Conservation (phyloP, 1,140 invertebrate species). For the Probaryconus sp. region DNA sequence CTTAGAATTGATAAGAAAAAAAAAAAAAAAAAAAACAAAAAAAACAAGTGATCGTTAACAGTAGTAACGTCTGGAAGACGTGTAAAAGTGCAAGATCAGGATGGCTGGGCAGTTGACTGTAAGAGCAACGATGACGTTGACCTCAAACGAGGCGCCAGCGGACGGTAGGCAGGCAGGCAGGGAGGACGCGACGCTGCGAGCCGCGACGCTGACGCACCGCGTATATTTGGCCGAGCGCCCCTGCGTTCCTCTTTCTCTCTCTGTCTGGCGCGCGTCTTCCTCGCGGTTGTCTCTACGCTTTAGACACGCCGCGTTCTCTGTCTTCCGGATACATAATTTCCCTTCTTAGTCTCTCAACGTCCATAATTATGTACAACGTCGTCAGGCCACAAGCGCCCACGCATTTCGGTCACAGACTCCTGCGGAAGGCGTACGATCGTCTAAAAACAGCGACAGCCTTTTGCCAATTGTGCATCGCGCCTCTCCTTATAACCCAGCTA, state of each 20-base stretch:
- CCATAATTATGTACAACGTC: slow-evolving; percentile 60
- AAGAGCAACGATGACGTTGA: slow-evolving; percentile 62
- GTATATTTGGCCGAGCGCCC: slow-evolving; percentile 64
- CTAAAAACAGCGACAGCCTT: slow-evolving; percentile 49
- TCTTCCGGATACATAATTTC: slow-evolving; percentile 60
- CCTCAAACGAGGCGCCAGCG: slow-evolving; percentile 72
- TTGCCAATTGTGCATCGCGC: slow-evolving; percentile 15
- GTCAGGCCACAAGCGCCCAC: slow-evolving; percentile 46
- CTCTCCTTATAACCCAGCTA: slow-evolving; percentile 12
- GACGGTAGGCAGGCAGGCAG: slow-evolving; percentile 65
- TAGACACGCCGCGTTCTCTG: slow-evolving; percentile 17
- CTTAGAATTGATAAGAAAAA: too few species aligned
- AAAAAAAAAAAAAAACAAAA: too few species aligned
- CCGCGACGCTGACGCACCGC: slow-evolving; percentile 75
- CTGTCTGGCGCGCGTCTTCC: background rate
- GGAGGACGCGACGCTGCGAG: slow-evolving; percentile 73
- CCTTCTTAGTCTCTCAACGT: slow-evolving; percentile 51
- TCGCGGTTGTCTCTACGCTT: slow-evolving; percentile 14
- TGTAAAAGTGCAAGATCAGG: slow-evolving; percentile 44
- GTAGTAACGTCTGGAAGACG: slow-evolving; percentile 16
- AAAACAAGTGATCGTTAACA: too few species aligned
- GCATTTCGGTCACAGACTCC: slow-evolving; percentile 30
- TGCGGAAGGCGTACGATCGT: slow-evolving; percentile 35
- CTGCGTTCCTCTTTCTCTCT: slow-evolving; percentile 34
- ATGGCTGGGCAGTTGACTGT: slow-evolving; percentile 25